These are phyloP conservation scores for Osmerus eperlanus DNA, from an alignment of 2,113 vertebrate species.

Conservation along the genomic window DNA sequence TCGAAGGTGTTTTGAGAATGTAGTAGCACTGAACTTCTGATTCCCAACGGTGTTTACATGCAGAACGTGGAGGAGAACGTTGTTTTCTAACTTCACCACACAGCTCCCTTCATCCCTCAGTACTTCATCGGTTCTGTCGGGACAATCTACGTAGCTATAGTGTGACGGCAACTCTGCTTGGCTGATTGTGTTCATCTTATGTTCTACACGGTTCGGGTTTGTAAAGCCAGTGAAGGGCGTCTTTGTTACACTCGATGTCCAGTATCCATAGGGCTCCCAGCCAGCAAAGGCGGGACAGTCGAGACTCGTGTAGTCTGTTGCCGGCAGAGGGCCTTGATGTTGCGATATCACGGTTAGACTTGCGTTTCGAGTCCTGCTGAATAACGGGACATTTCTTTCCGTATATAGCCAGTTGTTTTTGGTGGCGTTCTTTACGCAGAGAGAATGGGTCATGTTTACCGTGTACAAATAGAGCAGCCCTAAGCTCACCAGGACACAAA, in stretches of 20 bases:
- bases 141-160: neutral
- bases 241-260: neutral
- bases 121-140: neutral
- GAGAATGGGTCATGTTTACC: conserved; percentile 3
- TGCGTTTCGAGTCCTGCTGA: neutral
- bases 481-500: neutral
- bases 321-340: neutral
- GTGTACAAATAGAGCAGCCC: conserved; percentile 3
- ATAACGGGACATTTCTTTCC: neutral
- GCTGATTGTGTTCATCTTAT: neutral
- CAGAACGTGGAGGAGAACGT: neutral
- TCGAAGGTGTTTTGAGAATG: neutral
- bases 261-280: neutral
- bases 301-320: neutral
- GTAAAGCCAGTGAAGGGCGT: neutral
- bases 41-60: neutral
- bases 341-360: neutral
- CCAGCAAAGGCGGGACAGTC: neutral
- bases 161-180: neutral
- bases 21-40: neutral
- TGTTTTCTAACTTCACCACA: neutral
- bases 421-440: neutral
- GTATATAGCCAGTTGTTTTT: neutral
- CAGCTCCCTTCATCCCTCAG: neutral
- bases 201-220: neutral